phyloP scores from a whole-genome alignment of 2,888 invertebrate genomes.

The Scaptomyza cyrtandrae region DNA sequence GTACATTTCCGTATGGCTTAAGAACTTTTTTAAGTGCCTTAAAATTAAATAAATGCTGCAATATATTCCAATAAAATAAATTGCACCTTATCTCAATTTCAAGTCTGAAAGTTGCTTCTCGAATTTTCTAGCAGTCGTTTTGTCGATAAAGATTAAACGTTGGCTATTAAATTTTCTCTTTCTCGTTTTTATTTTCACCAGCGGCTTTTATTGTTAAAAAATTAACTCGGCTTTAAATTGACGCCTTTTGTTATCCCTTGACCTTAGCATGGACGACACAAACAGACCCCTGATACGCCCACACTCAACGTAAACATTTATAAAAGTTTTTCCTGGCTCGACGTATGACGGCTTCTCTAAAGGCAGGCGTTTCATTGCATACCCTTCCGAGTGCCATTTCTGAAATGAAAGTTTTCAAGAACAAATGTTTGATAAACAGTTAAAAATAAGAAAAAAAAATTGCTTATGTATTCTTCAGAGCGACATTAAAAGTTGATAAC shows the following conservation, averaged over 20 bases:
- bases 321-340: constrained; percentile 52
- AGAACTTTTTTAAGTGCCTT: constrained; percentile 6
- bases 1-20: background rate
- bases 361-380: constrained; percentile 47
- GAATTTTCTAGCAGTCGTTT: constrained; percentile 15
- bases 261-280: constrained; percentile 51
- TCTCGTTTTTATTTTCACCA: constrained; percentile 48
- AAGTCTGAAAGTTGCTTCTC: constrained; percentile 33
- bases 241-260: constrained; percentile 79
- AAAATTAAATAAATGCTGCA: constrained; percentile 44
- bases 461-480: constrained; percentile 35
- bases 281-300: constrained; percentile 18
- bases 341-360: constrained; percentile 9
- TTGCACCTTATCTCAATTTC: constrained; percentile 44
- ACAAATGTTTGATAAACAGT: constrained; percentile 41
- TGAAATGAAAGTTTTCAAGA: constrained; percentile 45
- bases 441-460: constrained; percentile 21
- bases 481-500: constrained; percentile 61
- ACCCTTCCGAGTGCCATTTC: constrained; percentile 36
- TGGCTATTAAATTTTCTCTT: constrained; percentile 68
- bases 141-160: constrained; percentile 75
- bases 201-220: constrained; percentile 76
- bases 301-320: constrained; percentile 41
- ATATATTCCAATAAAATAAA: constrained; percentile 68
- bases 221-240: constrained; percentile 77